Evolutionary conservation across 2,113 vertebrate genomes (phyloP).

Genomic region (Stictonetta naevosa): DNA sequence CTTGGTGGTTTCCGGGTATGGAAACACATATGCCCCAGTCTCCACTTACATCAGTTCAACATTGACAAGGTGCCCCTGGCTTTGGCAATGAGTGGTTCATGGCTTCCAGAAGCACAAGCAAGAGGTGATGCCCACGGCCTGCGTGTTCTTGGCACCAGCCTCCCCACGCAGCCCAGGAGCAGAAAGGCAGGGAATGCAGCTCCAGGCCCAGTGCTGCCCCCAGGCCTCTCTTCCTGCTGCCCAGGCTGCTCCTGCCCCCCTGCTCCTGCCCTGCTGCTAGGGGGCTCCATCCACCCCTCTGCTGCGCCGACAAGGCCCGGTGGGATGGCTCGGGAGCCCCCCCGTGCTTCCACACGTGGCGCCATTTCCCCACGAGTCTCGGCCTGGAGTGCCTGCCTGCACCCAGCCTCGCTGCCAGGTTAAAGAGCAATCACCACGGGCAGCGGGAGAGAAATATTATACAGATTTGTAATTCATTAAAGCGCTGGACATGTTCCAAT

Average conservation of each 20-base stretch:
- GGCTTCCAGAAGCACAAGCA: background rate
- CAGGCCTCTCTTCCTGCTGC: background rate
- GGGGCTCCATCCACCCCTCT: background rate
- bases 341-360: background rate
- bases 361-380: background rate
- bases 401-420: background rate
- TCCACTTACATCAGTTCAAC: constrained; percentile 23
- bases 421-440: constrained; percentile 13
- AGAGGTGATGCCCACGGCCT: background rate
- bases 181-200: background rate
- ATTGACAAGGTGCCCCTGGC: constrained; percentile 32
- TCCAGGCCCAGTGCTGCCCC: background rate
- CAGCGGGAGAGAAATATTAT: constrained; percentile 43
- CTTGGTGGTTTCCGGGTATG: background rate
- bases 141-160: constrained; percentile 20
- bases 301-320: accelerated
- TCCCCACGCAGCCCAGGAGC: accelerated
- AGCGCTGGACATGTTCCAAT: background rate
- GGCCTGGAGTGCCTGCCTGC: background rate
- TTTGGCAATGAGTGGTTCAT: background rate
- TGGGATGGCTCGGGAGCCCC: accelerated
- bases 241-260: background rate
- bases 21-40: background rate
- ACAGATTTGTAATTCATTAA: constrained; percentile 51
- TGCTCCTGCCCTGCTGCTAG: accelerated